Evolutionary conservation across 2,888 invertebrate species (phyloP).

Genomic region (Andrena trimmerana): DNA sequence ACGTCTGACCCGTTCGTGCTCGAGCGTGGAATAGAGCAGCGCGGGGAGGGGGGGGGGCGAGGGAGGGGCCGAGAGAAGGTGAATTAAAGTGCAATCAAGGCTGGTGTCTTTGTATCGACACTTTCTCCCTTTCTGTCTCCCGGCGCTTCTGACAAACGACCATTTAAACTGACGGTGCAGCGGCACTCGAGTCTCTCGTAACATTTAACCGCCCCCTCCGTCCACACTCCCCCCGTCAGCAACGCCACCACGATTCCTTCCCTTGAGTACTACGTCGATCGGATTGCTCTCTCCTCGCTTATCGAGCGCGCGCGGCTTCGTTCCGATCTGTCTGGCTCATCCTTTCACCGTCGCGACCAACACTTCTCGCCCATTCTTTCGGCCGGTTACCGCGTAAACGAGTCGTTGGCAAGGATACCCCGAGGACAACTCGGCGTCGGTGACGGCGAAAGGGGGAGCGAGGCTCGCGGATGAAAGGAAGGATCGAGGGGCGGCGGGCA

Average conservation of each 20-base stretch:
- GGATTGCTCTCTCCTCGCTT: neutral
- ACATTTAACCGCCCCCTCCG: slow-evolving; percentile 52
- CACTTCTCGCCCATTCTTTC: neutral
- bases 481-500: neutral
- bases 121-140: slow-evolving; percentile 56
- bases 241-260: slow-evolving; percentile 29
- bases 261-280: neutral
- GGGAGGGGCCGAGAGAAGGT: slow-evolving; percentile 61
- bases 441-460: neutral
- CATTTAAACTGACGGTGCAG: slow-evolving; percentile 64
- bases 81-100: slow-evolving; percentile 75
- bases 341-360: neutral
- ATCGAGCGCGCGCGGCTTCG: neutral
- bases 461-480: neutral
- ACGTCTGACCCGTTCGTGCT: slow-evolving; percentile 68
- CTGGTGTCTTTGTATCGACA: slow-evolving; percentile 69
- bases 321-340: neutral
- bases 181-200: slow-evolving; percentile 65
- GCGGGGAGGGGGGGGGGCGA: slow-evolving; percentile 34
- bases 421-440: neutral
- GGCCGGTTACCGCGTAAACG: neutral
- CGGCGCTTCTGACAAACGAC: slow-evolving; percentile 58
- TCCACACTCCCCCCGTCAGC: slow-evolving; percentile 1
- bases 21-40: slow-evolving; percentile 64
- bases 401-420: neutral